phyloP scores from a whole-genome alignment of 2,888 invertebrate species.

The Gasteruption jaculator region DNA sequence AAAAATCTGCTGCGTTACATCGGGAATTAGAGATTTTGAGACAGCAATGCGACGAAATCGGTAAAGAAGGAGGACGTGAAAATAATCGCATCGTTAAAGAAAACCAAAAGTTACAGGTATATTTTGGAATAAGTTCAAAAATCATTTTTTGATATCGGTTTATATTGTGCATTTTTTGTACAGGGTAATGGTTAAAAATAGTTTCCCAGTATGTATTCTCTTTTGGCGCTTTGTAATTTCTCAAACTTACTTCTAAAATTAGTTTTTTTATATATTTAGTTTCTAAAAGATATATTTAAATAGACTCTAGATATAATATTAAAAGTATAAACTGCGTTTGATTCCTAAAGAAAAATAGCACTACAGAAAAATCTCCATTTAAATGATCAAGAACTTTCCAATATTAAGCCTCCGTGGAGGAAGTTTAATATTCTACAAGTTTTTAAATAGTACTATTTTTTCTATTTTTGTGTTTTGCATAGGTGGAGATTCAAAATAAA shows the following conservation, averaged over 20 bases:
- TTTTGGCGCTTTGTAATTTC: too few species aligned
- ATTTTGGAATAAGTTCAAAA: constrained; percentile 22
- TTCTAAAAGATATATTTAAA: not conserved
- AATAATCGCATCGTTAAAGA: constrained; percentile 76
- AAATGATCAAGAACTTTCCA: too few species aligned
- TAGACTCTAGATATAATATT: not conserved
- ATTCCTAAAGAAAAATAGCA: too few species aligned
- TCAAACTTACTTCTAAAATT: too few species aligned
- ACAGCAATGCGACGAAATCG: constrained; percentile 73
- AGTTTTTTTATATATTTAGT: not conserved
- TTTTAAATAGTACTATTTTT: constrained; percentile 2
- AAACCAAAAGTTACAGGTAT: constrained; percentile 81
- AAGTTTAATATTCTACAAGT: too few species aligned
- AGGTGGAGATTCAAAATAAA: constrained; percentile 76
- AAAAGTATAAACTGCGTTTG: too few species aligned
- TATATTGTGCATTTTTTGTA: not conserved
- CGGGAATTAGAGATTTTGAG: constrained; percentile 75
- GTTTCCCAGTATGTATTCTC: not conserved
- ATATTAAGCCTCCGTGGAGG: too few species aligned
- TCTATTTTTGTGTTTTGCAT: constrained; percentile 40
- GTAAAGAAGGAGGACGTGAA: constrained; percentile 71
- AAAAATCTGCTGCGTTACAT: constrained; percentile 68
- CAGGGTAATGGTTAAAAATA: not conserved
- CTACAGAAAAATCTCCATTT: too few species aligned
- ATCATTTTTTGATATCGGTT: constrained; percentile 5